Base-by-base conservation (phyloP, 2,888 invertebrate species). In the Lomographa bimaculata region DNA sequence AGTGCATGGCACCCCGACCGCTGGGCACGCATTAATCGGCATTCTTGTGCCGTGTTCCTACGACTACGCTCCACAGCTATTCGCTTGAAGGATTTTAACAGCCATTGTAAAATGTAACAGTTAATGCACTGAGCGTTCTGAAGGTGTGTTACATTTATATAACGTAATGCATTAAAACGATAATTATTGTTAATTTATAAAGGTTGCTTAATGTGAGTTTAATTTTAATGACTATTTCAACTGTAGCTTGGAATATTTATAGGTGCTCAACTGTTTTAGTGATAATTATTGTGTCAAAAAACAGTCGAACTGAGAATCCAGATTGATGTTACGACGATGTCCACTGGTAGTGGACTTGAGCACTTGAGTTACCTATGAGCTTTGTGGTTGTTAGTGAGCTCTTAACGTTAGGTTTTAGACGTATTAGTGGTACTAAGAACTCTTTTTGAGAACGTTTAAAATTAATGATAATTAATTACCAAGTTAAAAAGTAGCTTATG, bases 61-160 rank as follows among this genome's bases (percentile, higher is more conserved):
- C 69, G 64, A 14, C 14, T 14, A 14, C 4, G 14, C 4, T 14
- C 4, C 14, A 66, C 59, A 56, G 63, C 65, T 78, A 69, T 64
- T 65, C 75, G 78, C 67, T 68, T 69, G 56, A 57, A 49, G 48
- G 58, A 60, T 44, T 72, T 77, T 78, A 69, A 74, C 60, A 58
- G 56, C 60, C 36, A 53, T 57, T 50, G 54, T 58, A 61, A 58
- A 60, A 60, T 58, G 54, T 60, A 60, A 54, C 62, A 60, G 50
- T 52, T 44, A 54, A 49, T 44, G 55, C 52, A 54, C 35, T 42
- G 29, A 39, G 26, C 46, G 56, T 46, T 37, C 49, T 34, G 33
- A 35, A 34, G 14, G 1, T 14, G 25, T 30, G 23, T 35, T 25
- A 25, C 29, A 6, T 28, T 29, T 29, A 25, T 27, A 40, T 27